These are phyloP conservation scores for Pedicia rivosa DNA, from an alignment of 2,888 invertebrate genomes.

Conservation along the genomic window DNA sequence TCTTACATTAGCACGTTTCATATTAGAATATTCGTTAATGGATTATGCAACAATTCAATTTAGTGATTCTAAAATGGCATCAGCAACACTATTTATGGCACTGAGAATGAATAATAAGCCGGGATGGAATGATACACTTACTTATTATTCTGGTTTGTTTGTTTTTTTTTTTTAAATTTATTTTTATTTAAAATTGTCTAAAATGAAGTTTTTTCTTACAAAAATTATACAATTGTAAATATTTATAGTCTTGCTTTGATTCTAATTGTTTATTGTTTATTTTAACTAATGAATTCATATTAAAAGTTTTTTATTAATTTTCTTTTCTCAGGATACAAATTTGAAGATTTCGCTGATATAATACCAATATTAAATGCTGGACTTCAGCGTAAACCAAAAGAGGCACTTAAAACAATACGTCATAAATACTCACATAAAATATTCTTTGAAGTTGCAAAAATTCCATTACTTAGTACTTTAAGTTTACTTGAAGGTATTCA, in stretches of 20 bases:
- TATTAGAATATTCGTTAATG: constrained; percentile 85
- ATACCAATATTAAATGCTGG: constrained; percentile 58
- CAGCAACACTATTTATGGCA: constrained; percentile 75
- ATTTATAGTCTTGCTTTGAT: too few relatives aligned
- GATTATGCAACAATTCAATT: constrained; percentile 66
- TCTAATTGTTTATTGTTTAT: constrained; percentile 3
- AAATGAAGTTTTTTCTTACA: too few relatives aligned
- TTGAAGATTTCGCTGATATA: constrained; percentile 55
- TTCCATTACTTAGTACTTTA: too few relatives aligned
- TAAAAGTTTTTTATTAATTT: too few relatives aligned
- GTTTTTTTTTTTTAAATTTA: constrained; percentile 5
- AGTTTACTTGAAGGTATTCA: too few relatives aligned
- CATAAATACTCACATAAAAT: constrained; percentile 91
- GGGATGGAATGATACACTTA: constrained; percentile 56
- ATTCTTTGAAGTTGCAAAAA: constrained; percentile 83
- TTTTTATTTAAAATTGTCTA: too few relatives aligned
- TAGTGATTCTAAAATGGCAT: constrained; percentile 82
- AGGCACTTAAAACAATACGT: constrained; percentile 67
- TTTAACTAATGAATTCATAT: not conserved
- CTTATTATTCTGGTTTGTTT: constrained; percentile 54
- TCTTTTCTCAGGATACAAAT: constrained; percentile 46
- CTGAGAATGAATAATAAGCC: constrained; percentile 66
- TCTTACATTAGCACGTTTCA: constrained; percentile 83
- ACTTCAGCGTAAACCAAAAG: constrained; percentile 60
- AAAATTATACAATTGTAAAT: too few relatives aligned